Evolutionary conservation across 2,797 vertebrate species (phyloP).

Genomic region (Ispidina picta): DNA sequence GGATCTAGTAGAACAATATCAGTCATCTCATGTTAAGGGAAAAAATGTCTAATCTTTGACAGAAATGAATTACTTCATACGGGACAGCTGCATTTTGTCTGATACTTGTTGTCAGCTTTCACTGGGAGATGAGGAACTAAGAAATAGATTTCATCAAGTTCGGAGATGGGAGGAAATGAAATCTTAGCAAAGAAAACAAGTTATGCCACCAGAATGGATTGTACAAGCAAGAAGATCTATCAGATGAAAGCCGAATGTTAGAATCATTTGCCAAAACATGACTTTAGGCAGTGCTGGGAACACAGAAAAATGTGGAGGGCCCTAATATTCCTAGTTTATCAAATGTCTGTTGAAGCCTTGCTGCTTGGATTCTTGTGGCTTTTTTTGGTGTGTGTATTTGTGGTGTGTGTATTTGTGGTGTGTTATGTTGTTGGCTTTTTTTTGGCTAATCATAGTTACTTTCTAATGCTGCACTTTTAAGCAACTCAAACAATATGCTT

Average conservation of each 20-base stretch:
- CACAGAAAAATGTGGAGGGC: slow-evolving; percentile 36
- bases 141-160: slow-evolving; percentile 85
- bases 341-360: slow-evolving; percentile 30
- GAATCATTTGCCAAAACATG: slow-evolving; percentile 74
- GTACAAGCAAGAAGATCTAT: slow-evolving; percentile 70
- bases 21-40: slow-evolving; percentile 76
- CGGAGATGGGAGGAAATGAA: slow-evolving; percentile 82
- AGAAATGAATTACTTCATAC: slow-evolving; percentile 83
- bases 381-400: neutral
- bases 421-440: neutral
- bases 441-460: neutral
- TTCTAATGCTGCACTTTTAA: neutral
- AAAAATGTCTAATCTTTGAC: slow-evolving; percentile 81
- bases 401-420: too few species aligned
- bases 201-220: slow-evolving; percentile 77
- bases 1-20: slow-evolving; percentile 73
- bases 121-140: slow-evolving; percentile 74
- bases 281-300: slow-evolving; percentile 54
- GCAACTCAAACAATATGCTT: neutral
- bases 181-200: slow-evolving; percentile 83
- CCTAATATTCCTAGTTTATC: slow-evolving; percentile 52
- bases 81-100: slow-evolving; percentile 80
- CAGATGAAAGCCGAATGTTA: slow-evolving; percentile 72
- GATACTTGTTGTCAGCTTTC: slow-evolving; percentile 82
- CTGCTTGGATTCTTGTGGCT: neutral